Evolutionary conservation across 2,797 vertebrate species (phyloP), one percentile per base, ranked within the genome.

Genomic region (Ciconia nigra): DNA sequence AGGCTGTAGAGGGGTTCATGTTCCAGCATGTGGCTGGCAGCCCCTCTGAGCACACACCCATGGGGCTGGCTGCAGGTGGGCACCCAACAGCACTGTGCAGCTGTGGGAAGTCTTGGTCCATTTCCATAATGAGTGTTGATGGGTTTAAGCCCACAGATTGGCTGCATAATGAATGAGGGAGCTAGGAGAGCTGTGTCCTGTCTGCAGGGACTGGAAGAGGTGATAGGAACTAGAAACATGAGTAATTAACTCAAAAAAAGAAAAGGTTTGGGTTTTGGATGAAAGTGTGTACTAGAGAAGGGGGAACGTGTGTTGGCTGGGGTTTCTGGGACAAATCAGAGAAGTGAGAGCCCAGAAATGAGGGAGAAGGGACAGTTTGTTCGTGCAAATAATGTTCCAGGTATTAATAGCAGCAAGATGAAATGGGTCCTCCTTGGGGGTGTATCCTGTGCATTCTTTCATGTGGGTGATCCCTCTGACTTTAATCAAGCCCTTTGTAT

Each of bases 231-330:
- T 58, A 52, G 47, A 79, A 93, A 62, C 15, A 58, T 19, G 16
- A 83, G 35, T 73, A 54, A 87, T 49, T 69, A 57, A 62, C 21
- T 66, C 2, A 26, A 47, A 57, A 47, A 49, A 73, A 24, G 3
- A 7, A 51, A 37, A 41, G 2, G 13, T 71, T 80, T 79, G 63
- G 25, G 42, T 5, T 89, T 95, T 87, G 58, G 69, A 58, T 94
- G 66, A 74, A 89, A 95, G 31, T 21, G 35, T 74, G 76, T 69
- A 9, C 58, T 69, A 26, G 58, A 51, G 65, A 8, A 76, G 91
- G 58, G 37, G 51, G 73, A 67, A 87, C 55, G 72, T 93, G 95
- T 91, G 76, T 78, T 96, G 94, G 93, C 94, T 94, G 95, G 44
- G 51, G 26, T 95, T 94, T 93, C 93, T 95, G 87, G 96, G 94